These are phyloP conservation scores for Chitala chitala DNA, from an alignment of 2,113 vertebrate species.

Conservation along the genomic window DNA sequence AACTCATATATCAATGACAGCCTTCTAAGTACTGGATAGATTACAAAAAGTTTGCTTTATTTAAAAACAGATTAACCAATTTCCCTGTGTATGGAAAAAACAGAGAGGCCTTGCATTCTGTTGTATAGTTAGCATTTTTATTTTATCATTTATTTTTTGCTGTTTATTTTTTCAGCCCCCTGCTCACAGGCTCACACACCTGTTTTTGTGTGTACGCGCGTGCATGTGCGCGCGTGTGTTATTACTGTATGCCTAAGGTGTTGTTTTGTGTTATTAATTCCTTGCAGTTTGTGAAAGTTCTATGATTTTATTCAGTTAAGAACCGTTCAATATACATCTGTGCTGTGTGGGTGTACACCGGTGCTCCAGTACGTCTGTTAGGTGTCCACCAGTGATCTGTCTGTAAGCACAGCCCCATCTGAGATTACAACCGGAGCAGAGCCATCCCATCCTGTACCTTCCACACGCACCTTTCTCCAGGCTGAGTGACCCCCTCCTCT, in stretches of 20 bases:
- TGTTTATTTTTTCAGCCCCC: conserved; percentile 4
- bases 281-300: background rate
- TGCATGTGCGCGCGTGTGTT: background rate
- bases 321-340: background rate
- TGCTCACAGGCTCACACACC: conserved; percentile 9
- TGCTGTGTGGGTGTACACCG: background rate
- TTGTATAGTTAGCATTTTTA: conserved; percentile 18
- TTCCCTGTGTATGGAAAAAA: conserved; percentile 54
- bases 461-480: too few species aligned
- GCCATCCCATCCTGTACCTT: too few species aligned
- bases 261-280: background rate
- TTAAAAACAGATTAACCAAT: conserved; percentile 80
- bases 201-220: conserved; percentile 9
- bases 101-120: background rate
- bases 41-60: conserved; percentile 80
- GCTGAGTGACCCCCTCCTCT: too few species aligned
- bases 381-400: background rate
- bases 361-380: too few species aligned
- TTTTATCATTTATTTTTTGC: background rate
- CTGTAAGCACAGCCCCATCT: background rate
- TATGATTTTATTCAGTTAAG: background rate
- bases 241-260: background rate
- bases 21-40: conserved; percentile 72
- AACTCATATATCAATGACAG: conserved; percentile 85
- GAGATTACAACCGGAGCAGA: too few species aligned